These are phyloP conservation scores for Phymastichus coffea DNA, from an alignment of 1,140 invertebrate species.

Conservation along the genomic window DNA sequence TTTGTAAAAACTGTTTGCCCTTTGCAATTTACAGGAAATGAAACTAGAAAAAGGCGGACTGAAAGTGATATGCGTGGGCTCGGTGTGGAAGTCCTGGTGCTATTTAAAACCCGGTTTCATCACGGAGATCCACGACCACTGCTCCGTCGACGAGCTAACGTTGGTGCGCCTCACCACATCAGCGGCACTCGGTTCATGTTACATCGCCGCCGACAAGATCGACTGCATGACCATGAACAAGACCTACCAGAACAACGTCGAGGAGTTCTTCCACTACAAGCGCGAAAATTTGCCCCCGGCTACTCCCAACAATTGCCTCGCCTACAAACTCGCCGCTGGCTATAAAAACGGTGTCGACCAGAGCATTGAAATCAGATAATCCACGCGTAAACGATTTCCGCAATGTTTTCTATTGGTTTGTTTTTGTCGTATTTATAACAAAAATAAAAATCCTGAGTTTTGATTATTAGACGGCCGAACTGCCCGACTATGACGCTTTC, in stretches of 20 bases:
- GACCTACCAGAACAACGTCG: conserved; percentile 55
- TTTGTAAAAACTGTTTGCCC: no score
- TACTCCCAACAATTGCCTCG: neutral
- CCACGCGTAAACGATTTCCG: neutral
- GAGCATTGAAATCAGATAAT: conserved; percentile 2
- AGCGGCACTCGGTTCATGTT: conserved; percentile 74
- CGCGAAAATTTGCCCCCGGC: conserved; percentile 29
- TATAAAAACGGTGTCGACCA: neutral
- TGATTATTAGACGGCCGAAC: no score
- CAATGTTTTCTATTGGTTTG: no score
- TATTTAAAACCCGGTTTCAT: conserved; percentile 73
- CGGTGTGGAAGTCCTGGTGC: conserved; percentile 93
- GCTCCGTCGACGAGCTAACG: conserved; percentile 61
- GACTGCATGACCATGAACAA: conserved; percentile 56
- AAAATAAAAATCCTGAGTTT: no score
- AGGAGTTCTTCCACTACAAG: conserved; percentile 58
- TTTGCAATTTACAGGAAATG: conserved; percentile 50
- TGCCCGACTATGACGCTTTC: no score
- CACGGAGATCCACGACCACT: conserved; percentile 56
- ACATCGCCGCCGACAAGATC: conserved; percentile 68
- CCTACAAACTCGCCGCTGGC: neutral
- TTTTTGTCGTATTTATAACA: no score
- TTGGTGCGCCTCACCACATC: conserved; percentile 66
- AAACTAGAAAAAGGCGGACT: conserved; percentile 64
- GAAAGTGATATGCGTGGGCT: conserved; percentile 89